Percentiles rank a stretch among this genome's conserved stretches.
These are phyloP conservation scores for Cryptosula pallasiana DNA, from an alignment of 2,888 invertebrate species.

Conservation along the genomic window DNA sequence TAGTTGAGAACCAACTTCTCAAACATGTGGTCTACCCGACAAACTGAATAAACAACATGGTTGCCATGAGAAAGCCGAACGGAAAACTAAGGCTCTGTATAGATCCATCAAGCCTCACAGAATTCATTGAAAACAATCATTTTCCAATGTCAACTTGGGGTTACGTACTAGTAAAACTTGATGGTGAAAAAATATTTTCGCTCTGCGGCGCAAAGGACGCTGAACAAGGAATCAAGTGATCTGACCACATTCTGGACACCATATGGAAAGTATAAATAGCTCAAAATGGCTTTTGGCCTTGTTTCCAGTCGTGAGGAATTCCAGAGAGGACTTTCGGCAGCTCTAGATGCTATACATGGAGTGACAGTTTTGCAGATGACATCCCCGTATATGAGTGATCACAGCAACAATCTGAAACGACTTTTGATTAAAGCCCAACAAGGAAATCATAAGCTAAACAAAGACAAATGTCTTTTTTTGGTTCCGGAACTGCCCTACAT, in stretches of 20 bases:
- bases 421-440: too few relatives aligned
- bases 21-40: too few relatives aligned
- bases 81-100: neutral
- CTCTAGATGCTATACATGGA: neutral
- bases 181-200: neutral
- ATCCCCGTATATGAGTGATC: neutral
- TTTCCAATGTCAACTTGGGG: neutral
- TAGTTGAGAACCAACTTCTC: too few relatives aligned
- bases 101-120: too few relatives aligned
- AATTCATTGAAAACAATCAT: too few relatives aligned
- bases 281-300: neutral
- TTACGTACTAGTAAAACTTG: neutral
- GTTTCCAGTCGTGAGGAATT: conserved; percentile 21
- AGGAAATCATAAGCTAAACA: too few relatives aligned
- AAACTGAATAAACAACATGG: neutral
- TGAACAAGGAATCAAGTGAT: conserved; percentile 19
- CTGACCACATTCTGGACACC: too few relatives aligned
- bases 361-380: neutral
- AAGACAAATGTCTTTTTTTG: too few relatives aligned
- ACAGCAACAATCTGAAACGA: too few relatives aligned
- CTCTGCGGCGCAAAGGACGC: conserved; percentile 25
- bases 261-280: conserved; percentile 24
- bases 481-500: too few relatives aligned
- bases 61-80: neutral
- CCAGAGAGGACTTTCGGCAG: neutral